Evolutionary conservation across 2,888 invertebrate species (phyloP), one percentile per base, ranked within the genome.

Genomic region (Gari tellinella): DNA sequence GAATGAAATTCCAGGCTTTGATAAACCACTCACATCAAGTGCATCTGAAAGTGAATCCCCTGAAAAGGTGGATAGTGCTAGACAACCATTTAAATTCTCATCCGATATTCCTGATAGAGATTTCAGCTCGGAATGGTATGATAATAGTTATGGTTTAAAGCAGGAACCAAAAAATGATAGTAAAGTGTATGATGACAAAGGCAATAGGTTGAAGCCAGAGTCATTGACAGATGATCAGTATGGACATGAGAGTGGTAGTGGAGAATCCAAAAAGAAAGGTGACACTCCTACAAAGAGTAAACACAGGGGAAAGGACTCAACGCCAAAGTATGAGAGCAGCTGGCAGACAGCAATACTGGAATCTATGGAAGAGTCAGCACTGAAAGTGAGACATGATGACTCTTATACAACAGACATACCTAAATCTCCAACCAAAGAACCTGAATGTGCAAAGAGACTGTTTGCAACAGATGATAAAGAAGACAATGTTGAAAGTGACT

Each of bases 261-360:
- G 10, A 1, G 55, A 40, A 14, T 43, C 45, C 2, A 48, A 55
- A n/a, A 26, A 46, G 37, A 65, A 43, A n/a, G 41, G 23, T 23
- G 41, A 26, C 43, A 49, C 74, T n/a, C 74, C 67, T 8, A 62
- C 46, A 49, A 51, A 57, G 40, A 67, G 56, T 26, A 52, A 43
- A 14, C 41, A 55, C 37, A 65, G 19, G 57, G 51, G 57, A 3
- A 65, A 69, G 4, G 26, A 31, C 25, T 25, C 10, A 14, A 53
- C 53, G 25, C 70, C 69, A 41, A 62, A 69, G 14, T n/a, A 62
- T 15, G 41, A 56, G 14, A 51, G 68, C n/a, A 63, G 43, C 5
- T 76, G 66, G 38, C 78, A 78, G 31, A 43, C 56, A 55, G 73
- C 74, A 10, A 63, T 78, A 26, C 56, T 78, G 14, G 73, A 78